phyloP scores from a whole-genome alignment of 2,797 vertebrate genomes.

The Catamblyrhynchus diadema region DNA sequence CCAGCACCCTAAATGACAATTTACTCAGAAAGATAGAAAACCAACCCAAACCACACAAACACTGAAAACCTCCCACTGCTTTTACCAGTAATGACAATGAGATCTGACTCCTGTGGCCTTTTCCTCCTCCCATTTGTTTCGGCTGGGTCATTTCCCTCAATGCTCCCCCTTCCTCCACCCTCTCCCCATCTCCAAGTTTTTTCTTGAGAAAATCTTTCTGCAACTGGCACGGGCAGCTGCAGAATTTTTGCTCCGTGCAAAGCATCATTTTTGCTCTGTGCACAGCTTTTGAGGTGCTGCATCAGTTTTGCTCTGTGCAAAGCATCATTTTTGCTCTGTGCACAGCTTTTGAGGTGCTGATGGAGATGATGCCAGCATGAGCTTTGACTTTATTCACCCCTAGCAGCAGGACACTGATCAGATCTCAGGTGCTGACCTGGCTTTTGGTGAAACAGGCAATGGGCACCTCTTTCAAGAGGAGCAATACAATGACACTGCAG shows the following conservation, averaged over 20 bases:
- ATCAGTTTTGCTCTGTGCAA: neutral
- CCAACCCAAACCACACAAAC: no score
- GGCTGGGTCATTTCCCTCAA: neutral
- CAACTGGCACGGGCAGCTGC: neutral
- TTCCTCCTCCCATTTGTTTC: neutral
- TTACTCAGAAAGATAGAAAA: neutral
- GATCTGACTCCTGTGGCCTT: neutral
- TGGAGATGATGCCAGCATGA: neutral
- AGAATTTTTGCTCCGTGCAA: neutral
- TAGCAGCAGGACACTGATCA: neutral
- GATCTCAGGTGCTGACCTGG: neutral
- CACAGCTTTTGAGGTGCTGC: no score
- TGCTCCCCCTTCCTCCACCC: neutral
- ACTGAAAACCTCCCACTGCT: neutral
- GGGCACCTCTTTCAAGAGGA: neutral
- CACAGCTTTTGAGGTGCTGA: neutral
- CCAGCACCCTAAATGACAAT: neutral
- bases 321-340: neutral
- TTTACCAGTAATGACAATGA: neutral
- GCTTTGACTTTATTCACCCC: neutral
- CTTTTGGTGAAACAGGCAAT: neutral
- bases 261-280: no score
- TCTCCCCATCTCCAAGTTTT: neutral
- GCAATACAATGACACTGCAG: neutral
- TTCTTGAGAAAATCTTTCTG: neutral